Percentiles rank a stretch among this genome's conserved stretches.
Conservation (phyloP, 1,140 invertebrate species). For the Dermatophagoides farinae region DNA sequence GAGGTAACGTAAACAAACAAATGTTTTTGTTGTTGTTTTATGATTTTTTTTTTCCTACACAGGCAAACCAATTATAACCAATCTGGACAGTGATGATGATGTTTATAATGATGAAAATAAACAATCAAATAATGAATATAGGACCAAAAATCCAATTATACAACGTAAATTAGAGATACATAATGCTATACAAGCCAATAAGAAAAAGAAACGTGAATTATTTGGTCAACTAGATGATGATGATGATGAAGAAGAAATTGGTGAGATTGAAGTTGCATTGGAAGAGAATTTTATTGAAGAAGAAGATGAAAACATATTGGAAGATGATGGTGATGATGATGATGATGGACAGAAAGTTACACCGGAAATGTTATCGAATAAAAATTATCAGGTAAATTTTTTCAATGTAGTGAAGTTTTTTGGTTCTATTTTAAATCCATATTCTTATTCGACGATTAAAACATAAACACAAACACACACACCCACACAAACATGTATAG, state of each 20-base stretch:
- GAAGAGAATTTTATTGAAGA: background rate
- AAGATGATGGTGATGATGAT: background rate
- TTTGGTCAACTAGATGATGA: background rate
- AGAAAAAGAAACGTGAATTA: background rate
- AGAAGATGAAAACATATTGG: background rate
- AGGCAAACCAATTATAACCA: background rate
- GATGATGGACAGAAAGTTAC: background rate
- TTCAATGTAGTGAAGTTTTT: background rate
- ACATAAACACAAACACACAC: background rate
- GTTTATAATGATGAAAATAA: background rate
- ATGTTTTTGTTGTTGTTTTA: background rate
- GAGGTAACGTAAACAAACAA: background rate
- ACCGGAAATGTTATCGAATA: background rate
- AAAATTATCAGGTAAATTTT: background rate
- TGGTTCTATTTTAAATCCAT: background rate
- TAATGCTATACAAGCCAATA: background rate
- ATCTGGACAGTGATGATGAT: background rate
- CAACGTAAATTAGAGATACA: background rate
- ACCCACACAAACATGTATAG: background rate
- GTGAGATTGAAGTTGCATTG: constrained; percentile 4
- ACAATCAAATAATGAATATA: background rate
- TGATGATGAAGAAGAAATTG: background rate
- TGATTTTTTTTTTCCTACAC: background rate
- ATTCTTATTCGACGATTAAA: background rate
- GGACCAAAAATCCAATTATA: background rate